These are phyloP conservation scores for Spisula solida DNA, from an alignment of 2,888 invertebrate genomes.

Conservation along the genomic window DNA sequence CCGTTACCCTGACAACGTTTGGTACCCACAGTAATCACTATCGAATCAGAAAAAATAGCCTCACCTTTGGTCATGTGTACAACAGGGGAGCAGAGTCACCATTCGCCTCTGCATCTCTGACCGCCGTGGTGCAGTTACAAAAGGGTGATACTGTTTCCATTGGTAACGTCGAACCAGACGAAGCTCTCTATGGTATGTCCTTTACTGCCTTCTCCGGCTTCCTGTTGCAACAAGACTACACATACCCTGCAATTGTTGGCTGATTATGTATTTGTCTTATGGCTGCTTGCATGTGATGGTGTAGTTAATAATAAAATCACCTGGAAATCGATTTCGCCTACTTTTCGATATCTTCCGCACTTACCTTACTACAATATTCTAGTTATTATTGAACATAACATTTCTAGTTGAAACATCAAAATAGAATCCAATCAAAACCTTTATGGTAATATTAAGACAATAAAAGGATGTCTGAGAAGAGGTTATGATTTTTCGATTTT, in stretches of 20 bases:
- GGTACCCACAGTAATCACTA: conserved; percentile 4
- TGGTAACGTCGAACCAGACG: conserved; percentile 14
- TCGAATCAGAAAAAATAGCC: neutral
- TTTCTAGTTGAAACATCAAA: no score
- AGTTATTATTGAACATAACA: no score
- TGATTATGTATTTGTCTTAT: neutral
- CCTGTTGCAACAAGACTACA: conserved; percentile 27
- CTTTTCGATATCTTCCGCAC: no score
- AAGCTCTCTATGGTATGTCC: neutral
- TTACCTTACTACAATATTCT: no score
- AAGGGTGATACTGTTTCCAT: conserved; percentile 22
- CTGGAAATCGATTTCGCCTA: neutral
- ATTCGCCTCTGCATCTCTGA: conserved; percentile 16
- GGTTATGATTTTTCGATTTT: no score
- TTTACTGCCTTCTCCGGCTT: conserved; percentile 33
- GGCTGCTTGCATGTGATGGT: neutral
- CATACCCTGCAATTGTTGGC: conserved; percentile 1
- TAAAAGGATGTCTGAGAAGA: no score
- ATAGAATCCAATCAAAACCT: no score
- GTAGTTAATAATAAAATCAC: neutral
- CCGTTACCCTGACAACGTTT: conserved; percentile 22
- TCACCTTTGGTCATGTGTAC: neutral
- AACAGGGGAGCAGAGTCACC: neutral
- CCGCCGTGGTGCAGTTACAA: conserved; percentile 5
- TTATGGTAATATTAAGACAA: no score